phyloP scores from a whole-genome alignment of 2,888 invertebrate genomes.

The Camptogramma bilineatum region DNA sequence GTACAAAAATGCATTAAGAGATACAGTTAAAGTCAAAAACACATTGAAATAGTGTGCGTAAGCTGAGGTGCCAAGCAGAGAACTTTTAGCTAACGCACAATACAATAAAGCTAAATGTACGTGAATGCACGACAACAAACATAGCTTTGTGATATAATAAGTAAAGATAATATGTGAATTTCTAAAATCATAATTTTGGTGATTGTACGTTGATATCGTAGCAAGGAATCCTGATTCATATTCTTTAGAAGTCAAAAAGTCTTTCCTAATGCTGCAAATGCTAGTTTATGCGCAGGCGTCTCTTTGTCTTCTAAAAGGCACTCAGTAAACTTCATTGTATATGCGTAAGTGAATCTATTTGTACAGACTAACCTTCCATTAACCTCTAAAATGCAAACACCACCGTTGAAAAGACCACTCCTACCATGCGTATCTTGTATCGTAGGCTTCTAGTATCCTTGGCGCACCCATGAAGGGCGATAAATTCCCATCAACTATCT shows the following conservation, averaged over 20 bases:
- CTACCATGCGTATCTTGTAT: conserved; percentile 63
- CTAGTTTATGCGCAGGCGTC: conserved; percentile 11
- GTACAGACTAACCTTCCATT: conserved; percentile 70
- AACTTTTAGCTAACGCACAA: no score
- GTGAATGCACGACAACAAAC: no score
- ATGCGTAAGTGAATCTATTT: conserved; percentile 49
- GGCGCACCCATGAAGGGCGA: conserved; percentile 70
- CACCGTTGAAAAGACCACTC: conserved; percentile 69
- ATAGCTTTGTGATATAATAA: no score
- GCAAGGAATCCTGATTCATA: no score
- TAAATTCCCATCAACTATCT: conserved; percentile 81
- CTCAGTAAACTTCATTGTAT: conserved; percentile 23
- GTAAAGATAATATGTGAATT: no score
- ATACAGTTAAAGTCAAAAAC: no score
- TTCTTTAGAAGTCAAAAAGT: no score
- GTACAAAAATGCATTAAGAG: no score
- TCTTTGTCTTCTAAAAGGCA: conserved; percentile 29
- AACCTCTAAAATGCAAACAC: conserved; percentile 69
- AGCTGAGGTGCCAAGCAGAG: no score
- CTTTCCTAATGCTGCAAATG: neutral
- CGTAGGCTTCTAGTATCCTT: conserved; percentile 61
- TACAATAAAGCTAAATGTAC: no score
- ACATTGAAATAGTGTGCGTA: no score
- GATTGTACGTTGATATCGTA: no score
- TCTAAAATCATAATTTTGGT: neutral